phyloP scores from a whole-genome alignment of 2,113 vertebrate genomes.

The Strix uralensis region DNA sequence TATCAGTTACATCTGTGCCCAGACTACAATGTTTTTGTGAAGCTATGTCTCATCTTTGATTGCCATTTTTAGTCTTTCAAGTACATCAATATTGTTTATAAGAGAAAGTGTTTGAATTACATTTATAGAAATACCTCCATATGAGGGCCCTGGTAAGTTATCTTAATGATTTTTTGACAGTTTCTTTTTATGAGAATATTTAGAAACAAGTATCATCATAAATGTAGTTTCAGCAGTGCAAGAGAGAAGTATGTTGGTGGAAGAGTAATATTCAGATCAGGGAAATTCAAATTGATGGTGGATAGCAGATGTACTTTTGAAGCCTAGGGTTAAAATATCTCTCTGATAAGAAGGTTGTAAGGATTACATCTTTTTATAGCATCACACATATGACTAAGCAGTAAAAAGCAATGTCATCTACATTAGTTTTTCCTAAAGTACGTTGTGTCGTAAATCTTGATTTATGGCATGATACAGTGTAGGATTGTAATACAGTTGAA shows the following conservation, averaged over 20 bases:
- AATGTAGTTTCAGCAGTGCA: neutral
- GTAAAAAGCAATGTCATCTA: neutral
- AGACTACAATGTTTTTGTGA: neutral
- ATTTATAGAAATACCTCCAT: neutral
- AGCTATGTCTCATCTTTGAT: neutral
- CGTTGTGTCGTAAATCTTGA: neutral
- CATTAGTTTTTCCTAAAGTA: neutral
- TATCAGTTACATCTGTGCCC: neutral
- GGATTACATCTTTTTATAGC: conserved; percentile 24
- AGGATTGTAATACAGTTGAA: neutral
- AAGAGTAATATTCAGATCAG: neutral
- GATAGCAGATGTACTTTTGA: neutral
- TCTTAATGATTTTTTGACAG: neutral
- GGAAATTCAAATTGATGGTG: neutral
- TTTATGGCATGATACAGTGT: neutral
- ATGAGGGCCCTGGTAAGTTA: neutral
- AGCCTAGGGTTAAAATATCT: neutral
- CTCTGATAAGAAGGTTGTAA: conserved; percentile 18
- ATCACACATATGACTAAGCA: conserved; percentile 16
- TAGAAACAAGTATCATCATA: neutral
- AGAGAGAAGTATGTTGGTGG: neutral
- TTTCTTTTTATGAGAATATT: neutral
- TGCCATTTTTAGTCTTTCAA: neutral
- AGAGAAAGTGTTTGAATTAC: neutral
- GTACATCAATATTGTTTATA: neutral